Evolutionary conservation across 2,888 invertebrate species (phyloP).

Genomic region (Salticus scenicus): DNA sequence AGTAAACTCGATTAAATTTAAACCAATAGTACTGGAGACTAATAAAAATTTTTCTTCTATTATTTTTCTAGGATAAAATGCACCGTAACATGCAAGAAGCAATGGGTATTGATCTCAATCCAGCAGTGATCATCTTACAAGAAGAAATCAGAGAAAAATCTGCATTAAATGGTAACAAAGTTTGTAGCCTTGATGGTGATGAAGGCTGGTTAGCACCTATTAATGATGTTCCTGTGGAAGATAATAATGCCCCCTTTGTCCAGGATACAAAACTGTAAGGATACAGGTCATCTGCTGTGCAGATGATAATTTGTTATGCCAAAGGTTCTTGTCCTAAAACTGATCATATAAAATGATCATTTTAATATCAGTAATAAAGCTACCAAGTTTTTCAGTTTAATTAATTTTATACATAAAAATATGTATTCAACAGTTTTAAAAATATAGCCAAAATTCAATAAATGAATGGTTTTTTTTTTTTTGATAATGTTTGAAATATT

Average conservation of each 20-base stretch:
- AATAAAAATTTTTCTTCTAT: background rate
- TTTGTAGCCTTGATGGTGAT: conserved; percentile 40
- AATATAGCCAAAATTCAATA: too few relatives aligned
- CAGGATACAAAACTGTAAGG: conserved; percentile 65
- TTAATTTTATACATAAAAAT: too few relatives aligned
- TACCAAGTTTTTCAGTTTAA: background rate
- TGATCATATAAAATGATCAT: background rate
- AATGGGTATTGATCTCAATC: conserved; percentile 56
- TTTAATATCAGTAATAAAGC: too few relatives aligned
- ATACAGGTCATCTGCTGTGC: conserved; percentile 1
- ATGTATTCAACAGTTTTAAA: too few relatives aligned
- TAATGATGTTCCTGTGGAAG: conserved; percentile 60
- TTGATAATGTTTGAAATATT: too few relatives aligned
- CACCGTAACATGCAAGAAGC: conserved; percentile 44
- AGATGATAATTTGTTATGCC: conserved; percentile 26
- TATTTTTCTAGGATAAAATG: conserved; percentile 29
- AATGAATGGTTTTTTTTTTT: too few relatives aligned
- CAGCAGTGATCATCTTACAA: conserved; percentile 51
- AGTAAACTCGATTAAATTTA: too few relatives aligned
- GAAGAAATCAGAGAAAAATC: conserved; percentile 52
- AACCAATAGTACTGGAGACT: too few relatives aligned
- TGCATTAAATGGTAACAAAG: conserved; percentile 34
- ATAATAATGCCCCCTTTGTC: conserved; percentile 41
- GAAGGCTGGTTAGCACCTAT: conserved; percentile 67
- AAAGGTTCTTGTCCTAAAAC: conserved; percentile 22